Evolutionary conservation across 2,113 vertebrate genomes (phyloP).

Genomic region (Struthidea cinerea): DNA sequence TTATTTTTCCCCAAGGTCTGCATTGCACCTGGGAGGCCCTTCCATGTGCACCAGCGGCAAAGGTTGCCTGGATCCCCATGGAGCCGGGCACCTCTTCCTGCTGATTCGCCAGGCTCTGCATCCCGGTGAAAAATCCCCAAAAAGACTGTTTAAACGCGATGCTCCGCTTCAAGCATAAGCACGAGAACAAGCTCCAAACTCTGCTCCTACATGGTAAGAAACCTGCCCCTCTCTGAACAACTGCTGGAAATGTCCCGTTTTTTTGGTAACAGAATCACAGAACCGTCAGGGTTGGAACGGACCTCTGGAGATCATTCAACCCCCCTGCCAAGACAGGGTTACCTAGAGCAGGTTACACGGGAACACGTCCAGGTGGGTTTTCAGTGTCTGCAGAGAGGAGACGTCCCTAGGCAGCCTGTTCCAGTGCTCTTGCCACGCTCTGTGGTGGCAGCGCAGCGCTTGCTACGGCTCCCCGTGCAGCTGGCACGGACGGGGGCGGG

Average conservation of each 20-base stretch:
- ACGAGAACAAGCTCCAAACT: not conserved
- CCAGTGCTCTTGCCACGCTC: not conserved
- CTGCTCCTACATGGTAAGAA: not conserved
- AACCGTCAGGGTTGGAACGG: not conserved
- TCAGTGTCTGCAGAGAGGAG: not conserved
- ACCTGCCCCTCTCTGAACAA: not conserved
- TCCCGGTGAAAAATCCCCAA: not conserved
- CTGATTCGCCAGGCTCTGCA: rapidly evolving
- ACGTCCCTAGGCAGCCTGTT: too few species aligned
- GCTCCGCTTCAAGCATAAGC: not conserved
- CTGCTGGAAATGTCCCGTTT: not conserved
- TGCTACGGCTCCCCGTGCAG: rapidly evolving
- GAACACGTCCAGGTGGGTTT: not conserved
- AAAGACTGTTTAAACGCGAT: rapidly evolving
- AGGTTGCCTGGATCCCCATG: not conserved
- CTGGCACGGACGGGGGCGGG: not conserved
- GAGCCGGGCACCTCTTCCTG: not conserved
- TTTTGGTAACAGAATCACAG: not conserved
- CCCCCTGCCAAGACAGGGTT: not conserved
- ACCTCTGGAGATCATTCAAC: not conserved
- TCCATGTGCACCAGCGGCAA: rapidly evolving
- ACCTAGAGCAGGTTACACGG: not conserved
- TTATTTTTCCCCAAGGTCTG: not conserved
- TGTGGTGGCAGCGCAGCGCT: not conserved
- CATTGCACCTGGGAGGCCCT: not conserved